Evolutionary conservation across 2,888 invertebrate species (phyloP), one percentile per base, ranked within the genome.

Genomic region (Polydrusus cervinus): DNA sequence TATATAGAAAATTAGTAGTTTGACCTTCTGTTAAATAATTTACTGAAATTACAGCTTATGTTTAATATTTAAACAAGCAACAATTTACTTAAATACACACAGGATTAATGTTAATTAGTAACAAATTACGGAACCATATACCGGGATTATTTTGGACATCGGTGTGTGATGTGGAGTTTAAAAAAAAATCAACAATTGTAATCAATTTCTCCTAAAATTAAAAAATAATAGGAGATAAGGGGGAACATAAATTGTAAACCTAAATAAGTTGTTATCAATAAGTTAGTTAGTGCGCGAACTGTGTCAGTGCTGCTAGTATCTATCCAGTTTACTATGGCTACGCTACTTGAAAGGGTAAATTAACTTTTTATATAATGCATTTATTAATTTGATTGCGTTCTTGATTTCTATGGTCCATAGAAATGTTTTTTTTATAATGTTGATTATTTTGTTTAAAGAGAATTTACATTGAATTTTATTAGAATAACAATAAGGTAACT

Each of bases 301-400:
- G 45, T 64, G 61, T 38, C 60, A 47, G 70, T 67, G 62, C 61
- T 65, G 60, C 68, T 53, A 64, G 47, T 55, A 11, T 51, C n/a
- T 55, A 11, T 51, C n/a, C 14, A 57, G 30, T 16, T 38, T 61
- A 68, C 40, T 49, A 82, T 82, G 82, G 74, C 75, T 62, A 76
- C 76, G 61, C 72, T 82, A 64, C 70, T 82, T 34, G 81, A 82
- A 60, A 80, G 80, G 78, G 82, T 82, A 80, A 74, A 71, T 62
- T 55, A 69, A 25, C 8, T 40, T 67, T 51, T 53, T 67, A 38
- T 45, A n/a, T 40, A 34, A n/a, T 40, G 7, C 40, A 51, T 55
- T 7, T 8, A 8, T 34, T 34, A 34, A 8, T 55, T 55, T 69
- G 43, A 18, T 55, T 68, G 43, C 34, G 30, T 60, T 40, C 18